These are phyloP conservation scores for Cinara cedri DNA, from an alignment of 2,888 invertebrate species.

Conservation along the genomic window DNA sequence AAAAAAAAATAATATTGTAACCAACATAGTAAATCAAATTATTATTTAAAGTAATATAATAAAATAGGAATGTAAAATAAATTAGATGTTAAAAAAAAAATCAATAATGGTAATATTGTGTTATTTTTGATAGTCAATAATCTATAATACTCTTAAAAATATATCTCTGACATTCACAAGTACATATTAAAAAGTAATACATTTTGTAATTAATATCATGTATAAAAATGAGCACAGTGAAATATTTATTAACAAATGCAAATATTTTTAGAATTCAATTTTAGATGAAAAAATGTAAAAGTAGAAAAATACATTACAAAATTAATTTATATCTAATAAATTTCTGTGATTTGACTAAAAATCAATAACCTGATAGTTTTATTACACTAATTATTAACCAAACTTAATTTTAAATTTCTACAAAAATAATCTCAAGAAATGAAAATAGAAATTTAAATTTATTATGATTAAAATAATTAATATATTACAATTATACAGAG, in stretches of 20 bases:
- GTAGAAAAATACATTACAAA: constrained; percentile 51
- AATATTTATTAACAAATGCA: constrained; percentile 26
- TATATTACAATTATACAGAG: background rate
- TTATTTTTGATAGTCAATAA: background rate
- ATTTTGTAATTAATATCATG: constrained; percentile 29
- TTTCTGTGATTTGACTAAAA: background rate
- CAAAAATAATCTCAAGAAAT: background rate
- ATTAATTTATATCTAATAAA: constrained; percentile 27
- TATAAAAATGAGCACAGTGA: constrained; percentile 37
- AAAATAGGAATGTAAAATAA: constrained; percentile 43
- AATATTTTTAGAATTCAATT: background rate
- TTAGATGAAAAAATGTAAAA: constrained; percentile 42
- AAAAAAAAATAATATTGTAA: background rate
- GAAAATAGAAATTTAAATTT: background rate
- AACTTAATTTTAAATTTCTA: background rate
- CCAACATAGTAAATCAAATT: background rate
- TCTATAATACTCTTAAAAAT: constrained; percentile 21
- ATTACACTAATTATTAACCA: constrained; percentile 12
- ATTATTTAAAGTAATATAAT: background rate
- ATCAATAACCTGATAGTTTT: constrained; percentile 3
- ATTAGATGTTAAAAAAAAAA: constrained; percentile 2
- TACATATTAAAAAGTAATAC: constrained; percentile 4
- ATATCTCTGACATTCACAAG: constrained; percentile 23
- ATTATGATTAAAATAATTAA: no score
- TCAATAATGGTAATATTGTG: constrained; percentile 4